Evolutionary conservation across 1,140 invertebrate genomes (phyloP).

Genomic region (Solen grandis): DNA sequence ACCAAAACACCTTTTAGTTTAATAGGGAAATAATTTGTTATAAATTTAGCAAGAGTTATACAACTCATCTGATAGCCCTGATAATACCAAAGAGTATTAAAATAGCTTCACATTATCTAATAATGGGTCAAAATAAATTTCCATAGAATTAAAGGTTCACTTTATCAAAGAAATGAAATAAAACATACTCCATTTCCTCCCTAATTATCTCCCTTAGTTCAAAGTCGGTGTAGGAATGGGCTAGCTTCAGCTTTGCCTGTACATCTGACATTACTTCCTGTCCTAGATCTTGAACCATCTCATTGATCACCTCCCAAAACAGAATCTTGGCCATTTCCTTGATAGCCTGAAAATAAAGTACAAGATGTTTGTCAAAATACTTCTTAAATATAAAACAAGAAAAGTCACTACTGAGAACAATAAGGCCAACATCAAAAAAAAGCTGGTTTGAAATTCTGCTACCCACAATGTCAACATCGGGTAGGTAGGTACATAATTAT

Average conservation of each 20-base stretch:
- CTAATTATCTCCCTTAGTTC: slow-evolving; percentile 39
- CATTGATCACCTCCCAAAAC: slow-evolving; percentile 76
- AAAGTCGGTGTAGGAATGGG: slow-evolving; percentile 4
- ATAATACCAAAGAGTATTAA: no score
- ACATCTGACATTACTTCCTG: slow-evolving; percentile 37
- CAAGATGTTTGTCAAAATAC: not conserved
- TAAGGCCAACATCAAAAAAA: not conserved
- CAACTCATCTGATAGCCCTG: no score
- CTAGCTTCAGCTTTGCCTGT: slow-evolving; percentile 15
- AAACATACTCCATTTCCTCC: slow-evolving; percentile 54
- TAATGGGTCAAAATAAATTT: no score
- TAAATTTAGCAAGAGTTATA: no score
- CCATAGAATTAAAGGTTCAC: no score
- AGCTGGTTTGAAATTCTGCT: not conserved
- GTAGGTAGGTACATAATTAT: not conserved
- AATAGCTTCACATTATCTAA: no score
- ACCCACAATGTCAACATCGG: not conserved
- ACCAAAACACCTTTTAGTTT: no score
- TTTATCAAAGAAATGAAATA: no score
- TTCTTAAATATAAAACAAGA: not conserved
- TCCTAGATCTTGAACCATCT: slow-evolving; percentile 55
- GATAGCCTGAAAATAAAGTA: slow-evolving; percentile 67
- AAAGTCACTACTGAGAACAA: not conserved
- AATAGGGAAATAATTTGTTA: no score
- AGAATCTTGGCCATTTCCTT: slow-evolving; percentile 72